Evolutionary conservation across 1,140 invertebrate species (phyloP).

Genomic region (Lepidotrigona ventralis): DNA sequence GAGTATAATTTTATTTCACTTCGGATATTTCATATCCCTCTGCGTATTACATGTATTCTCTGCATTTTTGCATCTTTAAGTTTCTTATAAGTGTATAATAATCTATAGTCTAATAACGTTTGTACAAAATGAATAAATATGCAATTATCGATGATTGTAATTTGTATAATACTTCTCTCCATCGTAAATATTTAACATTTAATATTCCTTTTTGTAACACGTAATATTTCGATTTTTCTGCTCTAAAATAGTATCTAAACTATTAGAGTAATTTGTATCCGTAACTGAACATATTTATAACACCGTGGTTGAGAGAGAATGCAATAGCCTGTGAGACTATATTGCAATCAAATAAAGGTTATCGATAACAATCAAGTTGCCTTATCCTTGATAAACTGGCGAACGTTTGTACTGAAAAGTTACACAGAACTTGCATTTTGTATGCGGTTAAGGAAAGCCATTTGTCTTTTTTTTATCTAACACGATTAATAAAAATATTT

Average conservation of each 20-base stretch:
- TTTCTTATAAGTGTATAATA: too few relatives aligned
- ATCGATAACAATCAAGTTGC: constrained; percentile 13
- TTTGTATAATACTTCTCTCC: not conserved
- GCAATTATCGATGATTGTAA: not conserved
- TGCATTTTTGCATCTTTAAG: too few relatives aligned
- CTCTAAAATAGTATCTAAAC: not conserved
- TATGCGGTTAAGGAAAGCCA: not conserved
- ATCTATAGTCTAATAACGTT: not conserved
- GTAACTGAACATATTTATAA: not conserved
- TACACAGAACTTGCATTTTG: constrained; percentile 18
- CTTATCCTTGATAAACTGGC: constrained; percentile 16
- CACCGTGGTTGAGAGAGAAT: not conserved
- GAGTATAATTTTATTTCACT: too few relatives aligned
- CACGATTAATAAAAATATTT: too few relatives aligned
- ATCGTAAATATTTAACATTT: not conserved
- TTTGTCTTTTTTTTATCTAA: not conserved
- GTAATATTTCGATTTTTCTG: not conserved
- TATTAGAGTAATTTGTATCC: not conserved
- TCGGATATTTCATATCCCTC: too few relatives aligned
- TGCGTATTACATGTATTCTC: too few relatives aligned
- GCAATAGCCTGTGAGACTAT: not conserved
- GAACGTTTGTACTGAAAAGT: not conserved
- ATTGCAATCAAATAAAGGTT: constrained; percentile 24
- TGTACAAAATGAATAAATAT: not conserved
- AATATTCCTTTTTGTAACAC: not conserved